Conservation (phyloP, 1,140 invertebrate genomes). For the Lycorma delicatula region DNA sequence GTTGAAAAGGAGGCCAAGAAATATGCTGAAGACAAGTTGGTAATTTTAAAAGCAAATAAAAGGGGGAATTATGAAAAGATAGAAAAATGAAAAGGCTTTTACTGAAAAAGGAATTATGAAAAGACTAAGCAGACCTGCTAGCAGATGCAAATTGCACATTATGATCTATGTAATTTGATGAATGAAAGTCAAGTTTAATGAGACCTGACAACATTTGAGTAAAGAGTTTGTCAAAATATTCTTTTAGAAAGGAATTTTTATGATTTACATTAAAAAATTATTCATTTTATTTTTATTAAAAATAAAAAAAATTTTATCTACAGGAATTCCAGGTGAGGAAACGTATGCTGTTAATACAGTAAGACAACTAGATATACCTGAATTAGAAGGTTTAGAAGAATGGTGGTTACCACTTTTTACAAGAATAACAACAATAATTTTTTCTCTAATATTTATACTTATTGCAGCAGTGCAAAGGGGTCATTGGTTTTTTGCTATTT, state of each 20-base stretch:
- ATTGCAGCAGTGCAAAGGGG: background rate
- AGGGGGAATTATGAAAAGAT: too few species aligned
- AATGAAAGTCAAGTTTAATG: background rate
- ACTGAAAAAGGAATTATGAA: too few species aligned
- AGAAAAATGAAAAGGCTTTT: too few species aligned
- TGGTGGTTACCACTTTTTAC: constrained; percentile 28
- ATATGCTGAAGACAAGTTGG: too few species aligned
- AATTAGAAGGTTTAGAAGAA: constrained; percentile 31
- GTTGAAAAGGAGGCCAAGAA: too few species aligned
- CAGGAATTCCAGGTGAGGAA: constrained; percentile 19
- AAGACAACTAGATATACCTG: constrained; percentile 19
- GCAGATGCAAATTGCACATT: too few species aligned
- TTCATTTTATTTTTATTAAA: background rate
- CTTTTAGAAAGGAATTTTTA: background rate
- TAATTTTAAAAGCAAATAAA: too few species aligned
- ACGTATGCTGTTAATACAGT: constrained; percentile 11
- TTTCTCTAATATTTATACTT: background rate
- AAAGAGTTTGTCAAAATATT: background rate
- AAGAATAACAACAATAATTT: background rate
- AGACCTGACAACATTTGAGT: background rate
- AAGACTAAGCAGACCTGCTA: too few species aligned
- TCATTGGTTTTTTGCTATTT: constrained; percentile 4
- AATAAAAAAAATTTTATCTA: background rate
- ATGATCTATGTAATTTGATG: background rate
- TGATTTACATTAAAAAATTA: too few species aligned